A percentile compares a stretch with the other conserved stretches of the same genome.
Evolutionary conservation across 2,113 vertebrate species (phyloP).

Genomic region (Ptilonorhynchus violaceus): DNA sequence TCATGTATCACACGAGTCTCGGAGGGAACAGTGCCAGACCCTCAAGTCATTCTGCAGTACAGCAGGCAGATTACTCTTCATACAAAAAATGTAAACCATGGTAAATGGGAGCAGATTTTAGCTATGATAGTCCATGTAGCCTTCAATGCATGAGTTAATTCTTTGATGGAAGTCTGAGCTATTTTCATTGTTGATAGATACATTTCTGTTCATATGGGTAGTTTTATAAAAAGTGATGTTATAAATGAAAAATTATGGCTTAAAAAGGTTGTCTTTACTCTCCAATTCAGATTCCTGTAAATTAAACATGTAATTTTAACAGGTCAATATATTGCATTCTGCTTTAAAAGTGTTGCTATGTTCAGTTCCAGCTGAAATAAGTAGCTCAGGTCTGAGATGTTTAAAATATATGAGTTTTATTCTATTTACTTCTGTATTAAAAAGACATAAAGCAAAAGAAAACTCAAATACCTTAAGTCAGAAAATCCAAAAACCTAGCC

Average conservation of each 20-base stretch:
- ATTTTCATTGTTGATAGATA: not conserved
- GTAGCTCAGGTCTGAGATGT: not conserved
- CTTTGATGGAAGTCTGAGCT: not conserved
- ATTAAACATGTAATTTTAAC: not conserved
- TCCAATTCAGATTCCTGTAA: not conserved
- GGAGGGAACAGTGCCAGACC: not conserved
- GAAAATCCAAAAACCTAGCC: not conserved
- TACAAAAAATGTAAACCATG: constrained; percentile 8
- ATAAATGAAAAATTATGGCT: not conserved
- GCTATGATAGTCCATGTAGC: not conserved
- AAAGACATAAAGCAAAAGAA: not conserved
- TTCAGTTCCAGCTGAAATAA: not conserved
- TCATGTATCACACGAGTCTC: not conserved
- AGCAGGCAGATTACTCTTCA: constrained; percentile 3
- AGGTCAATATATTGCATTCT: not conserved
- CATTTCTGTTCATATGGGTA: not conserved
- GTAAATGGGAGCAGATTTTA: constrained; percentile 41
- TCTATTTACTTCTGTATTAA: not conserved
- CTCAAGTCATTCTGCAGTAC: not conserved
- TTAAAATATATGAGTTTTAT: not conserved
- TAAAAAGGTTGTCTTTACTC: not conserved
- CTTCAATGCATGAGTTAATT: not conserved
- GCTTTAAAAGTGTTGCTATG: not conserved
- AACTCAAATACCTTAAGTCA: not conserved
- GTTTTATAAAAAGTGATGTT: not conserved